Evolutionary conservation across 2,797 vertebrate genomes (phyloP), one percentile per base, ranked within the genome.

Genomic region (Menidia menidia): DNA sequence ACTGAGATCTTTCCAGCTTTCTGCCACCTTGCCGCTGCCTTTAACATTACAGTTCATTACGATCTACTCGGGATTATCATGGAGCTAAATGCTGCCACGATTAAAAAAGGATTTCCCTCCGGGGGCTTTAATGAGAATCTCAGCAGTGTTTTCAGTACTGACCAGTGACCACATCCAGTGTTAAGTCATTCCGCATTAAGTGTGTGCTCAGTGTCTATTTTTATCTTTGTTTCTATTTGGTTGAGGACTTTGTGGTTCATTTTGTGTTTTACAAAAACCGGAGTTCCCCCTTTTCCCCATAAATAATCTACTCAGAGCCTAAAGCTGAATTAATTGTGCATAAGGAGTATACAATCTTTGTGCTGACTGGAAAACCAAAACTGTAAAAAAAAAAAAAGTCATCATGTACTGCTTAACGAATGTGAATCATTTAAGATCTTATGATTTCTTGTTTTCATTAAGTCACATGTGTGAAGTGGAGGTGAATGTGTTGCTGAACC

Each of bases 41-140:
- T 42, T 1, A 10, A 73, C 60, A 78, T 63, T 59, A 52, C 86
- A 69, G 4, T 11, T 50, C 14, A 68, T 25, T 19, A 30, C 80
- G 89, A 91, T 88, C 87, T 84, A 82, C 71, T 58, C 60, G 73
- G 82, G 88, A 90, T 92, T 91, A 92, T 52, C 54, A 71, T 67
- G 44, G 73, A 60, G 64, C 71, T 89, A 85, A 68, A 91, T 78
- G 83, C 83, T 84, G 52, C 68, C 54, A 63, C 59, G 83, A 91
- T 92, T 92, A 90, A 88, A 80, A 25, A 85, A 55, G 80, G 84
- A 89, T 92, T 88, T 90, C 74, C 81, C 86, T 78, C 79, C 71
- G 14, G 64, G 73, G 85, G 69, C 81, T 88, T 91, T 88, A 87
- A 92, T 91, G 87, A 91, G 81, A 89, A 88, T 87, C 80, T 75